These are phyloP conservation scores for Macaca fascicularis DNA, from an alignment of 2,113 vertebrate genomes.

Conservation along the genomic window DNA sequence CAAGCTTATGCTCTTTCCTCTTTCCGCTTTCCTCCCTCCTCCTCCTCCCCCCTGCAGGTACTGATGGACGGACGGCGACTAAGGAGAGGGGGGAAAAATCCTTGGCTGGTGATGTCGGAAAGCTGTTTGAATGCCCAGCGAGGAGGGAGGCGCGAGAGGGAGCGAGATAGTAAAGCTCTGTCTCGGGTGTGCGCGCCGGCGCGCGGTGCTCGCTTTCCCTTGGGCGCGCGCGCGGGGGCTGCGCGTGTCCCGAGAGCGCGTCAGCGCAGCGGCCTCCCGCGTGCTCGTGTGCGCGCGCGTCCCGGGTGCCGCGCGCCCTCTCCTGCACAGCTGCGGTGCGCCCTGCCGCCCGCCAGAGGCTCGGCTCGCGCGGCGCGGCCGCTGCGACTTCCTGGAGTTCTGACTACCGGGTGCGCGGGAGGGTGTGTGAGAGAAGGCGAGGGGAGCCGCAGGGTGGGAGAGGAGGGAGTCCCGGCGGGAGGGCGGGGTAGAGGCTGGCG, in stretches of 20 bases:
- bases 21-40: slow-evolving; percentile 76
- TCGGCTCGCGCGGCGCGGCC: not conserved
- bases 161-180: slow-evolving; percentile 79
- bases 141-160: slow-evolving; percentile 81
- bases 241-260: not conserved
- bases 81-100: slow-evolving; percentile 66
- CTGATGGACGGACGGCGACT: slow-evolving; percentile 79
- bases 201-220: slow-evolving; percentile 51
- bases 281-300: not conserved
- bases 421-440: fast-evolving
- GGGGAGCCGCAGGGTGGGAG: not conserved
- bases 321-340: fast-evolving
- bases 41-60: slow-evolving; percentile 69
- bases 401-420: not conserved
- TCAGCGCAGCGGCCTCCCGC: not conserved
- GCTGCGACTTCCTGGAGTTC: not conserved
- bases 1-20: slow-evolving; percentile 72
- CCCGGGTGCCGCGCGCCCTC: not conserved
- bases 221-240: not conserved
- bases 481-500: not conserved
- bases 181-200: slow-evolving; percentile 66
- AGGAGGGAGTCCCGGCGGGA: not conserved
- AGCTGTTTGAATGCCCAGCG: slow-evolving; percentile 86
- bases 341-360: not conserved
- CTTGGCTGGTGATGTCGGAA: slow-evolving; percentile 89